Conservation (phyloP, 2,113 vertebrate species). For the human (Homo sapiens) region GRCh38 chr12:40491501-40492000, state of each 20-base stretch:
- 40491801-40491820: neutral
- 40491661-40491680: neutral
- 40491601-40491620: neutral
- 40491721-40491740: neutral
- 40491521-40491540: neutral
- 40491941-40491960: neutral
- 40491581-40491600: neutral
- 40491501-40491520: neutral
- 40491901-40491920: neutral
- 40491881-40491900: neutral
- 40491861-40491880: neutral
- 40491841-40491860: neutral
- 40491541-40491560: neutral
- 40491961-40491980: neutral
- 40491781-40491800: neutral
- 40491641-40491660: fast-evolving
- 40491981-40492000: neutral
- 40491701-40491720: neutral
- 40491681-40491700: neutral
- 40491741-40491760: neutral
- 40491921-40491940: neutral
- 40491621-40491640: neutral
- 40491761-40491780: neutral
- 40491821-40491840: neutral
- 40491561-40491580: neutral